Evolutionary conservation across 2,888 invertebrate species (phyloP).

Genomic region (Acronicta alni): DNA sequence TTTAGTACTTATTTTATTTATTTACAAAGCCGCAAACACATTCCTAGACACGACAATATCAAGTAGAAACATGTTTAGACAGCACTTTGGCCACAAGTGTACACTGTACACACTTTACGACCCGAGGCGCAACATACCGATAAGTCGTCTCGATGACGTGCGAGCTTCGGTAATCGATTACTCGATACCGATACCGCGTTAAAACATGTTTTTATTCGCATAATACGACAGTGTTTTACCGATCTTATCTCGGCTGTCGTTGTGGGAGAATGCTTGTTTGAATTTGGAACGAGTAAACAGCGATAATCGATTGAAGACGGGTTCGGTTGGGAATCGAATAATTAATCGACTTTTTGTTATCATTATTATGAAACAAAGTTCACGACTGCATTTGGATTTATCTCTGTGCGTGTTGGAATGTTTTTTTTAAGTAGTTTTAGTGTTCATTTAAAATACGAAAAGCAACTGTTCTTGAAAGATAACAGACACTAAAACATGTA

Average conservation of each 20-base stretch:
- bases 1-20: conserved; percentile 15
- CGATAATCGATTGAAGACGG: conserved; percentile 25
- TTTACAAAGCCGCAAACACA: conserved; percentile 34
- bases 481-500: too few species aligned
- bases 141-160: conserved; percentile 64
- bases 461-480: too few species aligned
- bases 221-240: conserved; percentile 43
- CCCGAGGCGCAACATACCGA: conserved; percentile 55
- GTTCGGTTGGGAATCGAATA: conserved; percentile 27
- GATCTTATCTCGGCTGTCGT: conserved; percentile 43
- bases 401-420: conserved; percentile 3
- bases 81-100: conserved; percentile 50
- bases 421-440: background rate
- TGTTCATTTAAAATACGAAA: too few species aligned
- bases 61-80: conserved; percentile 31
- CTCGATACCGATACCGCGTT: conserved; percentile 51
- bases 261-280: conserved; percentile 25
- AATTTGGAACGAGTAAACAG: conserved; percentile 20
- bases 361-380: conserved; percentile 15
- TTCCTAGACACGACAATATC: conserved; percentile 41
- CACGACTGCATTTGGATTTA: conserved; percentile 1
- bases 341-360: conserved; percentile 19
- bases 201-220: conserved; percentile 50
- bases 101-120: conserved; percentile 55
- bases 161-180: conserved; percentile 61